Base-by-base conservation (phyloP, 2,113 vertebrate species). In the Oenanthe oenanthe region DNA sequence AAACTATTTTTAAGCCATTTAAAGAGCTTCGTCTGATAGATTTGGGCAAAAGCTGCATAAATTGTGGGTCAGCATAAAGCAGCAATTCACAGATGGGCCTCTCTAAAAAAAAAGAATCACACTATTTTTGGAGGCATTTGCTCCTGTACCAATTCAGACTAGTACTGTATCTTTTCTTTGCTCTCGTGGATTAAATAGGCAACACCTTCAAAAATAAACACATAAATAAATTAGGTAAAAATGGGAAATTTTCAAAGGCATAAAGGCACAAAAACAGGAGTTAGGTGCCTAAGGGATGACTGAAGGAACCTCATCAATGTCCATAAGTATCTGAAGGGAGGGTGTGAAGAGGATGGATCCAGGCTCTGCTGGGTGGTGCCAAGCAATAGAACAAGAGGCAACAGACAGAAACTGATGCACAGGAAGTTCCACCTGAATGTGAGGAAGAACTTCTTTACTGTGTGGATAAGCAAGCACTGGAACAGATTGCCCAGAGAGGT, bases 1-100 rank as follows among this genome's bases (percentile, higher is more conserved):
- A 91, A 92, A 95, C 80, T 92, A 79, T 89, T 95, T 97, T 95
- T 79, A 96, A 95, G 91, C 71, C 66, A 54, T 91, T 95, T 95
- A 76, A 91, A 92, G 71, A 89, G 48, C 36, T 79, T 87, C 0
- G 1, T 93, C 78, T 85, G 70, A 82, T 88, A 93, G 81, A 83
- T 80, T 70, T 76, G 78, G 85, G 77, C 45, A 94, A 91, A 94
- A 91, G 56, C 62, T 88, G 66, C 67, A 95, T 83, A 95, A 94
- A 94, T 83, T 85, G 87, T 81, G 79, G 91, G 94, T 94, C 91
- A 94, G 72, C 68, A 90, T 63, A 96, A 93, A 94, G 75, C 85
- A 90, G 88, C 72, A 92, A 93, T 95, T 90, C 91, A 94, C 72
- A 93, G 85, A 92, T 94, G 81, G 81, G 81, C 67, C 66, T 89